phyloP scores from a whole-genome alignment of 2,113 vertebrate species.

The Todiramphus saurophagus region DNA sequence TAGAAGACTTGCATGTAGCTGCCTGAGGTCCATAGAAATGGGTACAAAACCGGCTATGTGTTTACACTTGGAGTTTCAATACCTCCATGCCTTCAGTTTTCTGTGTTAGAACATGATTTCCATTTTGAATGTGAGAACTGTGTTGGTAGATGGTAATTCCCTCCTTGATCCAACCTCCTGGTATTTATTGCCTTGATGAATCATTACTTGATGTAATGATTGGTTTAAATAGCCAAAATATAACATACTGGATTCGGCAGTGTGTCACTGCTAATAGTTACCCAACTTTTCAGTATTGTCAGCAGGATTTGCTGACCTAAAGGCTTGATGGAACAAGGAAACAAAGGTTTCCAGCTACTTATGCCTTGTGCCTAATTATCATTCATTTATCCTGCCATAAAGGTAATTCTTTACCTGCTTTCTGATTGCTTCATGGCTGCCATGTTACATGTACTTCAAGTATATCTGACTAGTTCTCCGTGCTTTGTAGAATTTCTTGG shows the following conservation, averaged over 20 bases:
- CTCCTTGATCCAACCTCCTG: accelerated
- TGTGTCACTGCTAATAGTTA: neutral
- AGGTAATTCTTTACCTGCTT: slow-evolving; percentile 32
- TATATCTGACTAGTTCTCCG: neutral
- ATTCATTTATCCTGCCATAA: slow-evolving; percentile 43
- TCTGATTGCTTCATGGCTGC: slow-evolving; percentile 59
- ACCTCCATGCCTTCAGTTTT: neutral
- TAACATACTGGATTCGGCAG: neutral
- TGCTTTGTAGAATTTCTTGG: neutral
- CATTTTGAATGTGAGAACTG: neutral
- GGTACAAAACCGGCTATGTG: too few species aligned
- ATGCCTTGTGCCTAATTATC: slow-evolving; percentile 39
- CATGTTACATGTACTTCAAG: too few species aligned
- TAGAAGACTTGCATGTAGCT: neutral
- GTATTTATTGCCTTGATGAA: neutral
- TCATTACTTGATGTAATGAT: neutral
- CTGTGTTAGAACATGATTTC: neutral
- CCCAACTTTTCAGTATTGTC: neutral
- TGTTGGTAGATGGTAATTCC: neutral
- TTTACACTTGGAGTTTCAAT: neutral
- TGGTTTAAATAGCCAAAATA: slow-evolving; percentile 5
- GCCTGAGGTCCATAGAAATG: neutral
- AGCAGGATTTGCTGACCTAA: slow-evolving; percentile 1
- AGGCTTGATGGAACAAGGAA: neutral
- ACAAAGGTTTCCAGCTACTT: slow-evolving; percentile 2